phyloP scores from a whole-genome alignment of 1,140 invertebrate species.

The Drosophila parvula region DNA sequence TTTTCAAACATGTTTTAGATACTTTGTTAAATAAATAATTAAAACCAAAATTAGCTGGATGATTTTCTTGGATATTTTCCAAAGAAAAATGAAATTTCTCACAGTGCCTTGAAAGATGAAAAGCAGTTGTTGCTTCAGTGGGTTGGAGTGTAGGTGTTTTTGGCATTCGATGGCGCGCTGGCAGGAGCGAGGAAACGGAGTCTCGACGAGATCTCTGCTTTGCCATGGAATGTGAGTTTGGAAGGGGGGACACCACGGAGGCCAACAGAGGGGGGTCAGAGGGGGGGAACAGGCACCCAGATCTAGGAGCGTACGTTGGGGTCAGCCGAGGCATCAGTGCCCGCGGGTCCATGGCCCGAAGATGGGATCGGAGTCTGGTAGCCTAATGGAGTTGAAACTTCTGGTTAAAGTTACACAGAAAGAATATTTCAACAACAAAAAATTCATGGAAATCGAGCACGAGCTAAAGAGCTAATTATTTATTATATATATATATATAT shows the following conservation, averaged over 20 bases:
- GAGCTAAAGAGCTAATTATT: too few species aligned
- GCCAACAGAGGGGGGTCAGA: not conserved
- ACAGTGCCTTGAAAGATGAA: conserved; percentile 22
- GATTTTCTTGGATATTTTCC: not conserved
- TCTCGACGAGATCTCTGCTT: conserved; percentile 28
- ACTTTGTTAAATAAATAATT: not conserved
- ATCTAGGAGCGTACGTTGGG: conserved; percentile 69
- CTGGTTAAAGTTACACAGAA: conserved; percentile 33
- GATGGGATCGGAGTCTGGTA: conserved; percentile 55
- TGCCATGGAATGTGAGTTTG: conserved; percentile 70
- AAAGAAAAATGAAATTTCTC: not conserved
- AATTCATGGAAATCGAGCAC: too few species aligned
- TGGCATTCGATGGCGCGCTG: conserved; percentile 57
- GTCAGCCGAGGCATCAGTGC: conserved; percentile 61
- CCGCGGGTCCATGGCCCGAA: conserved; percentile 42
- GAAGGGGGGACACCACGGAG: conserved; percentile 9
- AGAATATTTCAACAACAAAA: not conserved
- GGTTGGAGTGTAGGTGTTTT: conserved; percentile 73
- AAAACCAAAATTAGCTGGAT: too few species aligned
- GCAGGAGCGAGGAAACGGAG: conserved; percentile 18
- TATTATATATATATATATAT: too few species aligned
- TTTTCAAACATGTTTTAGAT: not conserved
- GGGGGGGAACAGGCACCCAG: not conserved
- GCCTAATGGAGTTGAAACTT: conserved; percentile 55
- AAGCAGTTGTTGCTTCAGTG: conserved; percentile 49